Evolutionary conservation across 2,113 vertebrate species (phyloP).

Genomic region (Poeciliopsis retropinna): DNA sequence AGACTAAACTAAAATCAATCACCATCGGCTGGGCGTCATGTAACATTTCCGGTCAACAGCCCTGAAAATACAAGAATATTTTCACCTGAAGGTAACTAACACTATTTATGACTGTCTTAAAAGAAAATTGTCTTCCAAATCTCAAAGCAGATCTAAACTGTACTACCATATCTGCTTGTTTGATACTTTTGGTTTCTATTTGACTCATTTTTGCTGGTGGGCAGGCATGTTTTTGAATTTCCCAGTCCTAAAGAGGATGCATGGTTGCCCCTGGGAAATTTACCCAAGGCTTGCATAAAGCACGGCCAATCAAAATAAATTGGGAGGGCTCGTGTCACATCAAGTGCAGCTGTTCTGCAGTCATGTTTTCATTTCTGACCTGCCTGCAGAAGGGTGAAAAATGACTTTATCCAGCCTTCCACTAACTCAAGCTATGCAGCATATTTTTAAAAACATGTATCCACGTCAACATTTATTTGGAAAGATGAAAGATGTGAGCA

Average conservation of each 20-base stretch:
- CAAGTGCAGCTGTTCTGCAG: constrained; percentile 64
- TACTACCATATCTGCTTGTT: background rate
- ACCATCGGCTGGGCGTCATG: background rate
- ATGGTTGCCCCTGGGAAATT: constrained; percentile 54
- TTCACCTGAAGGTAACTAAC: background rate
- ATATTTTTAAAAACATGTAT: background rate
- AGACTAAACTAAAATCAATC: constrained; percentile 19
- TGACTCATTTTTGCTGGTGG: constrained; percentile 16
- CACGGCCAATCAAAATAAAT: constrained; percentile 74
- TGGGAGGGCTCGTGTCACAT: constrained; percentile 64
- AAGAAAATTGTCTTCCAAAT: constrained; percentile 20
- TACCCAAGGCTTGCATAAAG: constrained; percentile 54
- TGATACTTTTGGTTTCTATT: constrained; percentile 34
- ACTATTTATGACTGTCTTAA: constrained; percentile 1
- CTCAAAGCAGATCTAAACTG: background rate
- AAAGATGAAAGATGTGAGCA: too few species aligned
- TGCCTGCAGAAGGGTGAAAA: constrained; percentile 29
- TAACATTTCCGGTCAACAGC: background rate
- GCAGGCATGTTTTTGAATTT: constrained; percentile 45
- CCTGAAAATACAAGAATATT: background rate
- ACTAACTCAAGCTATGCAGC: background rate
- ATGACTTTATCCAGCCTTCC: constrained; percentile 23
- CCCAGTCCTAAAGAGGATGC: constrained; percentile 46
- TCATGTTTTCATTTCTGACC: constrained; percentile 62
- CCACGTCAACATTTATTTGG: too few species aligned